These are phyloP conservation scores for Allygus modestus DNA, from an alignment of 2,888 invertebrate species.

Conservation along the genomic window DNA sequence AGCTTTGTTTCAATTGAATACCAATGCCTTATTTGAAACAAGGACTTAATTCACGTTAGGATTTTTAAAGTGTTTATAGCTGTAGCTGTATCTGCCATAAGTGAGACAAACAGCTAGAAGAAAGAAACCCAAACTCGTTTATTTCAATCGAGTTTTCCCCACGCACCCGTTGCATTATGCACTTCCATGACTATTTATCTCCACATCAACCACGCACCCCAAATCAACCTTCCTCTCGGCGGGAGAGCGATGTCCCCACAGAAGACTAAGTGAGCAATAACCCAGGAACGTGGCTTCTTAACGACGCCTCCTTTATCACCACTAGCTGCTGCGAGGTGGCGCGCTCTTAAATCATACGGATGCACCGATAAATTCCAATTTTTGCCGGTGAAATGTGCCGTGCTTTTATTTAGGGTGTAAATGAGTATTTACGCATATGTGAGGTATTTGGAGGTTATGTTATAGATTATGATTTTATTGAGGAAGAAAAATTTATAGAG, in stretches of 20 bases:
- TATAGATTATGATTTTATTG: too few species aligned
- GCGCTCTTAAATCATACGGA: neutral
- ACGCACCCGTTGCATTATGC: neutral
- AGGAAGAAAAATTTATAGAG: too few species aligned
- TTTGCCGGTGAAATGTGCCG: neutral
- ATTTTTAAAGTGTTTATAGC: too few species aligned
- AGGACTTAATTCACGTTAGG: too few species aligned
- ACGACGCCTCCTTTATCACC: conserved; percentile 31
- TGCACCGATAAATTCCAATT: conserved; percentile 32
- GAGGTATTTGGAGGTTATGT: too few species aligned
- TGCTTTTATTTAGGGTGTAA: conserved; percentile 2
- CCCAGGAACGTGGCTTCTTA: conserved; percentile 24
- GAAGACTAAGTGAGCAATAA: conserved; percentile 49
- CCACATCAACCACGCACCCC: neutral
- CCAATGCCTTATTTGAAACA: too few species aligned
- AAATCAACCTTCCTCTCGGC: neutral
- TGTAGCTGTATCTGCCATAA: too few species aligned
- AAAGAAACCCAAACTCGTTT: neutral
- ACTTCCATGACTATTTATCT: neutral
- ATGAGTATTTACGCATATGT: neutral
- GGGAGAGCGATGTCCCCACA: conserved; percentile 15
- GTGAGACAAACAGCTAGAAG: too few species aligned
- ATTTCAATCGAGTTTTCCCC: neutral
- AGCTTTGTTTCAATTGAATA: too few species aligned
- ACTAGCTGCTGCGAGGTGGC: neutral